Conservation (phyloP, 1,140 invertebrate genomes). For the Nebria ingens region DNA sequence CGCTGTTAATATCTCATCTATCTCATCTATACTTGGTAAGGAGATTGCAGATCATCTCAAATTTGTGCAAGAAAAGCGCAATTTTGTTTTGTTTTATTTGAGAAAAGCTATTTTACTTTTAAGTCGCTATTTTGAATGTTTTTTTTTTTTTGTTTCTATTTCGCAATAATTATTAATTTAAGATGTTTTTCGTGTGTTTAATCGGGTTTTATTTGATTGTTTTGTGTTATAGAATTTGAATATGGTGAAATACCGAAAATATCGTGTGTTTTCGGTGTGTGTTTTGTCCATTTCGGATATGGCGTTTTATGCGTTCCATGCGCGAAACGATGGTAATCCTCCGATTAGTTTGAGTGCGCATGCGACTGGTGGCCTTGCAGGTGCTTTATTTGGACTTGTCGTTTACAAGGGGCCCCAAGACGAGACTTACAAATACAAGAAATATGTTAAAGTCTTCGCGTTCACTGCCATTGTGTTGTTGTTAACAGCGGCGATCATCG, state of each 20-base stretch:
- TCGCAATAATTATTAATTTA: constrained; percentile 14
- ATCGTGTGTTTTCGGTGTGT: constrained; percentile 44
- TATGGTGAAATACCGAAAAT: constrained; percentile 44
- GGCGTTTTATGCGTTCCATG: constrained; percentile 37
- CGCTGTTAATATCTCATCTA: constrained; percentile 81
- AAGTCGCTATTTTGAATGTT: constrained; percentile 17
- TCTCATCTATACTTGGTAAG: constrained; percentile 78
- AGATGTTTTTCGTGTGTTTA: constrained; percentile 12
- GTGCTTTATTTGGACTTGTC: constrained; percentile 67
- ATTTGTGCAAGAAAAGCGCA: too few species aligned
- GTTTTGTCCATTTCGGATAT: constrained; percentile 50
- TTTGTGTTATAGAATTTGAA: constrained; percentile 45
- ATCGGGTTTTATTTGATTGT: constrained; percentile 15
- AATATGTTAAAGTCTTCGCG: neutral
- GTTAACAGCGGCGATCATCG: neutral
- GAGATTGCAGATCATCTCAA: too few species aligned
- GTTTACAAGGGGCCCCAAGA: constrained; percentile 42
- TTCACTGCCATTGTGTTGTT: neutral
- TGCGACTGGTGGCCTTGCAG: constrained; percentile 64
- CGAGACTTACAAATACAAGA: neutral
- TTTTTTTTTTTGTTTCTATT: constrained; percentile 7
- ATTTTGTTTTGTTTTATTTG: too few species aligned
- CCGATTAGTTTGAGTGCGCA: constrained; percentile 64
- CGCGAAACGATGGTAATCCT: constrained; percentile 35
- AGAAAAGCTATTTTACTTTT: too few species aligned